phyloP scores from a whole-genome alignment of 2,113 vertebrate genomes.

The Gymnogyps californianus region DNA sequence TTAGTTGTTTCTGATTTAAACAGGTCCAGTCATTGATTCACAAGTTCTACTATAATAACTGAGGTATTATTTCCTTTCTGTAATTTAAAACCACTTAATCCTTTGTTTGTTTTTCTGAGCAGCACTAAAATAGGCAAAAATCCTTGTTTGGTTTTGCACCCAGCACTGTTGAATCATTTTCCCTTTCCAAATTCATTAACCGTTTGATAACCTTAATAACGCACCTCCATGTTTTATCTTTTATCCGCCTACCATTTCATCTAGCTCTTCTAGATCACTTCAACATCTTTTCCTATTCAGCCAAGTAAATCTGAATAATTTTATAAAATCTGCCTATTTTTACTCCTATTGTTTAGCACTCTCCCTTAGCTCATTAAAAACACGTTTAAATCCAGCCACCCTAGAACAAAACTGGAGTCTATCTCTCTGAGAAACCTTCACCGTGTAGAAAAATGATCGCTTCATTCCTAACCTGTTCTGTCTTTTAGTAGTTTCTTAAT shows the following conservation, averaged over 20 bases:
- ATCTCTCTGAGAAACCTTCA: background rate
- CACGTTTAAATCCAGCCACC: background rate
- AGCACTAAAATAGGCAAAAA: background rate
- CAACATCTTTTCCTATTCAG: background rate
- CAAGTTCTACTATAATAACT: background rate
- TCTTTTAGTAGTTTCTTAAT: background rate
- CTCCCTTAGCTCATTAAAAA: background rate
- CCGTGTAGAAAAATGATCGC: background rate
- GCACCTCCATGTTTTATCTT: background rate
- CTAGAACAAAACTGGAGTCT: background rate
- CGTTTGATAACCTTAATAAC: background rate
- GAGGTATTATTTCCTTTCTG: background rate
- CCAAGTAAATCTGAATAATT: background rate
- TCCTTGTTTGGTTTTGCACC: background rate
- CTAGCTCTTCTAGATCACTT: background rate
- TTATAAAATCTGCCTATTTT: background rate
- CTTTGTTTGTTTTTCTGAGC: background rate
- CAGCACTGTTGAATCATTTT: background rate
- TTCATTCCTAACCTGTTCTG: background rate
- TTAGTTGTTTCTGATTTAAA: background rate
- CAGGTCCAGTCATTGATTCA: background rate
- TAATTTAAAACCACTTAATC: background rate
- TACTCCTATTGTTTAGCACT: background rate
- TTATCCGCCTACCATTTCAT: background rate
- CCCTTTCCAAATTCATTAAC: background rate